These are phyloP conservation scores for Pseudorectes ferrugineus DNA, from an alignment of 2,113 vertebrate species.

Conservation along the genomic window DNA sequence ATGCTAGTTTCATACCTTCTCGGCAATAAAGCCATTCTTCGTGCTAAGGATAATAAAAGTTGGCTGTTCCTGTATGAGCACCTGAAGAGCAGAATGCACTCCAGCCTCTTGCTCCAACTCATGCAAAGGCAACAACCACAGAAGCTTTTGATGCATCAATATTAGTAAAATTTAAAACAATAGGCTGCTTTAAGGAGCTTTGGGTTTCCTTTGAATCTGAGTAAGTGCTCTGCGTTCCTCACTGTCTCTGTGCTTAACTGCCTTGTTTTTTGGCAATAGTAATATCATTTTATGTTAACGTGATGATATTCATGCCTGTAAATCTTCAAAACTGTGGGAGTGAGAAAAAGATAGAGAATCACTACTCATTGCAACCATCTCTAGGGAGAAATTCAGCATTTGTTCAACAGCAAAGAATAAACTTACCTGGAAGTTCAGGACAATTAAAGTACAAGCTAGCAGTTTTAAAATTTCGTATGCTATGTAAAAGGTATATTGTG, in stretches of 20 bases:
- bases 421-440: constrained; percentile 28
- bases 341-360: constrained; percentile 22
- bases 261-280: constrained; percentile 40
- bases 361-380: constrained; percentile 4
- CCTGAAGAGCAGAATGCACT: background rate
- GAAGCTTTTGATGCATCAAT: background rate
- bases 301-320: constrained; percentile 39
- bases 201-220: background rate
- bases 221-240: background rate
- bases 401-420: constrained; percentile 46
- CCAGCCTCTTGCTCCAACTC: background rate
- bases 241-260: background rate
- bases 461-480: background rate
- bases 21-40: background rate
- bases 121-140: background rate
- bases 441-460: constrained; percentile 29
- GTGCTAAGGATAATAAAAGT: background rate
- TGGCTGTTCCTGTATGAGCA: background rate
- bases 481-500: background rate
- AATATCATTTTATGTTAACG: constrained; percentile 34
- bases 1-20: background rate
- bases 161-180: constrained; percentile 7
- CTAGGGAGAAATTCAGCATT: constrained; percentile 51
- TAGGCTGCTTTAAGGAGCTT: background rate
- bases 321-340: constrained; percentile 40